These are phyloP conservation scores for Oryctolagus cuniculus DNA, from an alignment of 2,113 vertebrate genomes.

Conservation along the genomic window mOryCun1.1 NC_091449.1:53183501-53184000, in stretches of 20 bases:
- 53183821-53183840: neutral
- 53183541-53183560: conserved; percentile 37
- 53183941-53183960: neutral
- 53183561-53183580: conserved; percentile 49
- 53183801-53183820: neutral
- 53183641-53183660: conserved; percentile 79
- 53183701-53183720: conserved; percentile 61
- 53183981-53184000: neutral
- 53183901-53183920: accelerated
- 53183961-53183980: neutral
- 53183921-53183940: accelerated
- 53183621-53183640: conserved; percentile 81
- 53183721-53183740: conserved; percentile 60
- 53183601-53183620: conserved; percentile 75
- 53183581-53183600: conserved; percentile 82
- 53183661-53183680: conserved; percentile 62
- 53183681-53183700: conserved; percentile 79
- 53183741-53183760: neutral
- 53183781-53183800: conserved; percentile 53
- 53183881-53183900: accelerated
- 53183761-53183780: neutral
- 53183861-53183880: neutral
- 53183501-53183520: conserved; percentile 61
- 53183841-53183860: neutral
- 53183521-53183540: conserved; percentile 64